These are phyloP conservation scores for Anaspis maculata DNA, from an alignment of 2,888 invertebrate species.

Conservation along the genomic window DNA sequence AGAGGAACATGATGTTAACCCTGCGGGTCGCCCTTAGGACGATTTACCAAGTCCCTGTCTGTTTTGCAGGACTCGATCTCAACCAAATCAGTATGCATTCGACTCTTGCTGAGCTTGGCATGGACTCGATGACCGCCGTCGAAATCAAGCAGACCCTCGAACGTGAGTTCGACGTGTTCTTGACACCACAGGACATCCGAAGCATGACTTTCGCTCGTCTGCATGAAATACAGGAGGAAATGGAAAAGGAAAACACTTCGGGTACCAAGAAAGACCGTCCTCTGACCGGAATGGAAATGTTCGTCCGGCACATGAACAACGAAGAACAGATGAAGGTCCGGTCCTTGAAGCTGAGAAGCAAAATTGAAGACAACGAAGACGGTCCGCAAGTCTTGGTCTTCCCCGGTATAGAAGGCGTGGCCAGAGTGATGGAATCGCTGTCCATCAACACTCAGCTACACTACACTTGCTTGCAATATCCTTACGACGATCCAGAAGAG, in stretches of 20 bases:
- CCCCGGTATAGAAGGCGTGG: conserved; percentile 64
- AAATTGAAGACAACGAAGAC: conserved; percentile 33
- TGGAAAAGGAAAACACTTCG: conserved; percentile 65
- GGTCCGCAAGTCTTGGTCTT: conserved; percentile 48
- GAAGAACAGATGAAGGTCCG: conserved; percentile 74
- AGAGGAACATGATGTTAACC: too few species aligned
- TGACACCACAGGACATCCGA: too few species aligned
- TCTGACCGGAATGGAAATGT: conserved; percentile 5
- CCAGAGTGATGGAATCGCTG: conserved; percentile 43
- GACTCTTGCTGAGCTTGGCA: conserved; percentile 55
- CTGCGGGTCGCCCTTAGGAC: too few species aligned
- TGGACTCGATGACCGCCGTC: too few species aligned
- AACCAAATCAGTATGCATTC: conserved; percentile 38
- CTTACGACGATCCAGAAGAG: conserved; percentile 38
- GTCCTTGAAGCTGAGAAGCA: conserved; percentile 56
- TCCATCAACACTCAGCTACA: background rate
- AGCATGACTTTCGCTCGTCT: too few species aligned
- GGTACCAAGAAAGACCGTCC: conserved; percentile 54
- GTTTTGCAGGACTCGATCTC: too few species aligned
- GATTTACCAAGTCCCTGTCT: too few species aligned
- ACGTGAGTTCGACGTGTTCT: too few species aligned
- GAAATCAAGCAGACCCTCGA: too few species aligned
- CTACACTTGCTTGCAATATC: background rate
- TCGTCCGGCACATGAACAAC: conserved; percentile 1
- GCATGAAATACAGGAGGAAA: too few species aligned